phyloP scores from a whole-genome alignment of 2,113 vertebrate species.

The Tupaia chinensis region DNA sequence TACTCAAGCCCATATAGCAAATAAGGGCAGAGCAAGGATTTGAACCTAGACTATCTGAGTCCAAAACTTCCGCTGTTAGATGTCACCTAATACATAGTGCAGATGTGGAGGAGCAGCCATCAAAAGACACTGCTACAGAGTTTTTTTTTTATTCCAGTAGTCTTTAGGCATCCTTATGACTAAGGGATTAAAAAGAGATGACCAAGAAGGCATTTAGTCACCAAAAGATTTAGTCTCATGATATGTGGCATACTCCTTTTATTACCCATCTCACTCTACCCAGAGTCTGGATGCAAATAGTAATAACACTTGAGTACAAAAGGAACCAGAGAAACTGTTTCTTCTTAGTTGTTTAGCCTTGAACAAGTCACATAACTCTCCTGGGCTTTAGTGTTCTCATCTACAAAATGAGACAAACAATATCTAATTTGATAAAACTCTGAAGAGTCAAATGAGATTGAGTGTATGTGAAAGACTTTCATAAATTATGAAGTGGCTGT shows the following conservation, averaged over 20 bases:
- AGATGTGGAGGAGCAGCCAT: not conserved
- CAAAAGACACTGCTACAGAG: not conserved
- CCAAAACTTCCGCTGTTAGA: not conserved
- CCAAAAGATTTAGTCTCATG: constrained; percentile 20
- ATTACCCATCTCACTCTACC: not conserved
- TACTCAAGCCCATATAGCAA: constrained; percentile 5
- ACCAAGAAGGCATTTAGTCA: constrained; percentile 35
- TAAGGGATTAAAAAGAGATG: constrained; percentile 48
- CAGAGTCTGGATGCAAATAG: not conserved
- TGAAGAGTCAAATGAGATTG: not conserved
- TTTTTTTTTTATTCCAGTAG: constrained; percentile 48
- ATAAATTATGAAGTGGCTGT: constrained; percentile 32
- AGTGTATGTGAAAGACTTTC: constrained; percentile 39
- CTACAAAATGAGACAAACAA: not conserved
- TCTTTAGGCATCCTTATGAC: constrained; percentile 14
- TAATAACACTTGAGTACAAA: constrained; percentile 51
- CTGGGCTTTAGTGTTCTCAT: constrained; percentile 29
- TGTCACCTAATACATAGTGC: constrained; percentile 25
- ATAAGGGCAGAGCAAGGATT: constrained; percentile 20
- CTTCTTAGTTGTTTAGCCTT: constrained; percentile 29
- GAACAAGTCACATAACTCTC: constrained; percentile 1
- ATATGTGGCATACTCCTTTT: not conserved
- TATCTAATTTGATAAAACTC: constrained; percentile 32
- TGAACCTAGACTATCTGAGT: not conserved
- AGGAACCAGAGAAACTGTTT: constrained; percentile 27